Evolutionary conservation across 2,113 vertebrate genomes (phyloP).

Genomic region (Protobothrops mucrosquamatus): DNA sequence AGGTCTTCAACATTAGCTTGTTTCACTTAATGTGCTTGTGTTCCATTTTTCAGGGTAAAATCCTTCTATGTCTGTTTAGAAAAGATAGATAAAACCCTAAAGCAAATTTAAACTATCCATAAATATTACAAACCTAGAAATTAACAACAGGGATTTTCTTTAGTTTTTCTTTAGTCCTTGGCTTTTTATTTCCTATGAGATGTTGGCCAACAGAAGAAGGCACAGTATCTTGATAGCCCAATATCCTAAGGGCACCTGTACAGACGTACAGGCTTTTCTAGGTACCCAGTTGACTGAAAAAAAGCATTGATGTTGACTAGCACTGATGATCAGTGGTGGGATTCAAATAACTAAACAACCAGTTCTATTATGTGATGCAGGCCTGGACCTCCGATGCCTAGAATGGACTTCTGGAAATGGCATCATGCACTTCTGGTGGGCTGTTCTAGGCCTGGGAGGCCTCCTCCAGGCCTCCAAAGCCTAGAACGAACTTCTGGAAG

Average conservation of each 20-base stretch:
- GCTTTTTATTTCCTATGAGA: neutral
- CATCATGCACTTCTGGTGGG: too few relatives aligned
- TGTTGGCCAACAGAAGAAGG: neutral
- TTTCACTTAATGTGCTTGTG: neutral
- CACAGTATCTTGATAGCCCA: neutral
- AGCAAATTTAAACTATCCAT: neutral
- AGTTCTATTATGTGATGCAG: too few relatives aligned
- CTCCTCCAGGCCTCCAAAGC: too few relatives aligned
- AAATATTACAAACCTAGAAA: neutral
- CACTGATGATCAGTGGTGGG: neutral
- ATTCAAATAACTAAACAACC: too few relatives aligned
- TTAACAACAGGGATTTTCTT: neutral
- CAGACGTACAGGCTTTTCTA: neutral
- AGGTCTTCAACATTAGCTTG: neutral
- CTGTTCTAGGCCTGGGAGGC: too few relatives aligned
- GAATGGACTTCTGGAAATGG: too few relatives aligned
- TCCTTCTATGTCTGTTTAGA: neutral
- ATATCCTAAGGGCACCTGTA: neutral
- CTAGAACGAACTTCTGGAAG: too few relatives aligned
- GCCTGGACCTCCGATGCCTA: too few relatives aligned
- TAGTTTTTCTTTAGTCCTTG: neutral
- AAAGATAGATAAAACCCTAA: neutral
- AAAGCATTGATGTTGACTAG: neutral
- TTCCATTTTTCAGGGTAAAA: neutral
- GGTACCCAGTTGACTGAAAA: neutral